phyloP scores from a whole-genome alignment of 2,888 invertebrate species.

The Metopia argyrocephala region DNA sequence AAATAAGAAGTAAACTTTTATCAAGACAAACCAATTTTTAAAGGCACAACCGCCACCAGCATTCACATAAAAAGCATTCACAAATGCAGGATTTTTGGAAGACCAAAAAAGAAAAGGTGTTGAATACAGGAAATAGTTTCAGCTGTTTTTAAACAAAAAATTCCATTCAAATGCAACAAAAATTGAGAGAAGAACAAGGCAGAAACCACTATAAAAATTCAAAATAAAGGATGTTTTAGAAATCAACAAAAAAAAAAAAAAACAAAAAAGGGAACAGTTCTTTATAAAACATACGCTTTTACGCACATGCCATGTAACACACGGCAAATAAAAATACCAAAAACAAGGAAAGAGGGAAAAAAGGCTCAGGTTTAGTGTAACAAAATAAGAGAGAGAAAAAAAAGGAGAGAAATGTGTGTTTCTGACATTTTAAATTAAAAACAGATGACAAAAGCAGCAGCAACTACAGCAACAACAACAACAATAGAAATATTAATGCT shows the following conservation, averaged over 20 bases:
- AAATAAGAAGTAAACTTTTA: too few relatives aligned
- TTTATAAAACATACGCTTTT: background rate
- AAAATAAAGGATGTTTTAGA: conserved; percentile 31
- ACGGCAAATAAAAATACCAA: background rate
- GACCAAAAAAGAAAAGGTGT: conserved; percentile 44
- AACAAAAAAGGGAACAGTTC: too few relatives aligned
- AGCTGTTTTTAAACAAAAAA: conserved; percentile 56
- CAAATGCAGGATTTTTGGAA: background rate
- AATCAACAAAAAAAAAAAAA: conserved; percentile 18
- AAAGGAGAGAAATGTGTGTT: conserved; percentile 48
- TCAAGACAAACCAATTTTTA: conserved; percentile 55
- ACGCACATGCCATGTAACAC: background rate
- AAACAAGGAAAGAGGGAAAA: background rate
- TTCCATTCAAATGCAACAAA: conserved; percentile 43
- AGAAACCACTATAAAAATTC: too few relatives aligned
- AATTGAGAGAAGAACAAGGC: conserved; percentile 9
- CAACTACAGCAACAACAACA: conserved; percentile 1
- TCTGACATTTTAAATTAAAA: conserved; percentile 64
- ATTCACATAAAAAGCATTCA: conserved; percentile 12
- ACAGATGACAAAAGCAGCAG: conserved; percentile 58
- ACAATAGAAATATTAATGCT: background rate
- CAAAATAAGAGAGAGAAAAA: background rate
- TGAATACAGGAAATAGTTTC: conserved; percentile 53
- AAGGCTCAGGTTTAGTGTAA: background rate
- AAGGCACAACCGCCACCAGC: conserved; percentile 32